These are phyloP conservation scores for Ceyx margarethae DNA, from an alignment of 2,113 vertebrate species.

Conservation along the genomic window DNA sequence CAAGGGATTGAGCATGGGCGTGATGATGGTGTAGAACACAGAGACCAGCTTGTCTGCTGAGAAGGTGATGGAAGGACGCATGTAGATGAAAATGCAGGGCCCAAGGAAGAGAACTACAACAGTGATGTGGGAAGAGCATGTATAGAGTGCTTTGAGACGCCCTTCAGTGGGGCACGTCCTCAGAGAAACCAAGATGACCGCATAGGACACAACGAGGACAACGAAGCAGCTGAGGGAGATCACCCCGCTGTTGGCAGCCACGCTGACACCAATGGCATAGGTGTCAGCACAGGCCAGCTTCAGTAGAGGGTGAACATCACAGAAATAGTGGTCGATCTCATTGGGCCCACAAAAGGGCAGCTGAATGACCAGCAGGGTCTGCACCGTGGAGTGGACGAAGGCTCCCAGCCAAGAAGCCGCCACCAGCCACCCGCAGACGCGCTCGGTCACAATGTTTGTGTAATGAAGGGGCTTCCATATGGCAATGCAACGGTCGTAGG, in stretches of 20 bases:
- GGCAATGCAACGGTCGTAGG: constrained; percentile 50
- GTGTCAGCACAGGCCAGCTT: neutral
- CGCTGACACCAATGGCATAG: neutral
- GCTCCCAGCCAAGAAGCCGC: neutral
- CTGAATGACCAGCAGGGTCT: neutral
- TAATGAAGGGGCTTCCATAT: constrained; percentile 52
- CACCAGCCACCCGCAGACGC: neutral
- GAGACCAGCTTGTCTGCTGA: constrained; percentile 57
- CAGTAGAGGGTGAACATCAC: neutral
- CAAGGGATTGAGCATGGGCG: constrained; percentile 66
- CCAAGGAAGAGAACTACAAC: constrained; percentile 56
- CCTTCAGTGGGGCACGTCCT: neutral
- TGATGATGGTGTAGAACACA: constrained; percentile 62
- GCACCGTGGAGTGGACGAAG: neutral
- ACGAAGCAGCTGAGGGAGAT: neutral
- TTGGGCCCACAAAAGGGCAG: neutral
- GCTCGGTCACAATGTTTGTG: neutral
- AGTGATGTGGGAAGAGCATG: constrained; percentile 29
- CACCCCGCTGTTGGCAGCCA: neutral
- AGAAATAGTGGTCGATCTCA: neutral
- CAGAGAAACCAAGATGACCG: constrained; percentile 21
- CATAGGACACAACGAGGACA: constrained; percentile 28
- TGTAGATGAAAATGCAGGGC: constrained; percentile 57
- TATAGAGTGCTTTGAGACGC: constrained; percentile 54
- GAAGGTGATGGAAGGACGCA: constrained; percentile 51